Base-by-base conservation (phyloP, 2,888 invertebrate species). In the Trissonchulus latispiculum region DNA sequence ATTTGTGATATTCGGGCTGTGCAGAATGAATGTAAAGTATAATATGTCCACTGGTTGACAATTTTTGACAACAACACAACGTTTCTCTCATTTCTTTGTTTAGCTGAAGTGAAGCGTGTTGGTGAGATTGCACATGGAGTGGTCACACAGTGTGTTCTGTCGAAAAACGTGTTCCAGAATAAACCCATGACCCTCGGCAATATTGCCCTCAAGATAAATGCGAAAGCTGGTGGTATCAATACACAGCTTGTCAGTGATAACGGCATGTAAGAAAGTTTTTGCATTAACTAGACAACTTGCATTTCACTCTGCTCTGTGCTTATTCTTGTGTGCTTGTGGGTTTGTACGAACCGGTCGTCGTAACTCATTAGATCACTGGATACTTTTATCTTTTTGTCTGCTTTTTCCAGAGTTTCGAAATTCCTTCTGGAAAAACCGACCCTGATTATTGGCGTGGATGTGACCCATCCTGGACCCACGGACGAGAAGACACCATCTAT, bases 381-480 rank as follows among this genome's bases (percentile, higher is more conserved):
- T n/a, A n/a, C n/a, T n/a, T n/a, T n/a, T n/a, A n/a, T n/a, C n/a
- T n/a, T n/a, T n/a, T n/a, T n/a, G n/a, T n/a, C n/a, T n/a, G n/a
- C n/a, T n/a, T n/a, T n/a, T 0, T 70, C 76, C 1, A 64, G 69
- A 28, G 72, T 71, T 23, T 36, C 32, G 2, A 66, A 68, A 74
- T 35, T 32, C 28, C 61, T 62, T 23, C 29, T 68, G 23, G 61
- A 59, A 2, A 8, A 3, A 33, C 89, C 89, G 0, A 87, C 87
- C 23, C 88, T 90, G 87, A 87, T 90, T 28, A 86, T 93, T 59
- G 95, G 95, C 0, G 93, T 93, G 2, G 95, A 95, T 84, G 94
- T 95, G 2, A 93, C 94, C 0, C 95, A 95, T 86, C 93, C 95
- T 0, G 89, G 91, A 0, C 91, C 92, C 0, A 91, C 90, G 75